Conservation (phyloP, 1,140 invertebrate genomes). For the Macrocentrus cingulum region DNA sequence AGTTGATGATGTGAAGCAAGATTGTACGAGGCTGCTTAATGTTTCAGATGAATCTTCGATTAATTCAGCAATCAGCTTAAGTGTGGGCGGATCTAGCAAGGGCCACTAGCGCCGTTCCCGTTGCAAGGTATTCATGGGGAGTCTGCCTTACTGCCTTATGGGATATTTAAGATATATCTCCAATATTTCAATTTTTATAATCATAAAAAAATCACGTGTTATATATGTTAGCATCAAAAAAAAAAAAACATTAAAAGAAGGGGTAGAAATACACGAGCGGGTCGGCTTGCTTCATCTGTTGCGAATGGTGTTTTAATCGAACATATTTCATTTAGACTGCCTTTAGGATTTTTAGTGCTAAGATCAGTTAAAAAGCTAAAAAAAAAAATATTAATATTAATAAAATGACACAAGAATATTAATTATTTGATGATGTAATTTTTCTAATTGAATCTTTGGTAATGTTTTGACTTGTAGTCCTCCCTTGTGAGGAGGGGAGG, state of each 20-base stretch:
- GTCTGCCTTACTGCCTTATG: slow-evolving; percentile 57
- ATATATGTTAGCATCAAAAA: not conserved
- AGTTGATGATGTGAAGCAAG: slow-evolving; percentile 33
- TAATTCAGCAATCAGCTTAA: slow-evolving; percentile 48
- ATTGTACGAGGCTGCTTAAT: slow-evolving; percentile 60
- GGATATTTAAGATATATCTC: slow-evolving; percentile 48
- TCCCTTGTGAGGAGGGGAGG: slow-evolving; percentile 56
- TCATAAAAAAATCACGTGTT: slow-evolving; percentile 8
- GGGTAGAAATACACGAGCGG: not conserved
- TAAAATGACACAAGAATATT: slow-evolving; percentile 29
- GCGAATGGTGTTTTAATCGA: not conserved
- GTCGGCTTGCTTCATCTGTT: slow-evolving; percentile 1
- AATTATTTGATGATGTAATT: slow-evolving; percentile 32
- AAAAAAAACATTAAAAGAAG: slow-evolving; percentile 9
- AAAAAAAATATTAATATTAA: slow-evolving; percentile 36
- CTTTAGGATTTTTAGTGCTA: not conserved
- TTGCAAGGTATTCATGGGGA: slow-evolving; percentile 60
- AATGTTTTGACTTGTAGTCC: slow-evolving; percentile 60
- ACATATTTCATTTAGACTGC: slow-evolving; percentile 21
- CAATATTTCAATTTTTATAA: slow-evolving; percentile 24
- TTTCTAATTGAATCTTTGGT: slow-evolving; percentile 59
- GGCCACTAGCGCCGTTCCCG: slow-evolving; percentile 55
- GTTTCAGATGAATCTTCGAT: slow-evolving; percentile 59
- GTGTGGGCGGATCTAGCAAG: slow-evolving; percentile 51
- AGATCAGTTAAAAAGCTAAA: slow-evolving; percentile 16